Evolutionary conservation across 2,888 invertebrate genomes (phyloP), one percentile per base, ranked within the genome.

Genomic region (Adineta ricciae): DNA sequence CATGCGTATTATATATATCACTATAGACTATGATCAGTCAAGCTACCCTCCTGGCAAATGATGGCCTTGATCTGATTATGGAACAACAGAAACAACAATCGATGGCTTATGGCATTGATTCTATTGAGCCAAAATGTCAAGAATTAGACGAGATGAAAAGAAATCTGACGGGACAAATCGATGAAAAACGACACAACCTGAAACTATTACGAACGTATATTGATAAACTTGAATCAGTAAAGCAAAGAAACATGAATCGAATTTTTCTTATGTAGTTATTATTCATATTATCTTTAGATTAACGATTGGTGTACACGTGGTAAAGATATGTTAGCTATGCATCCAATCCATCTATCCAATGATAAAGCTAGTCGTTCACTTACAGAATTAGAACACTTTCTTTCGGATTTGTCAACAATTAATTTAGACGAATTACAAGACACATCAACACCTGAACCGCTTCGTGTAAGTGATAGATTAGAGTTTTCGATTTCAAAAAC

Each of bases 61-160:
- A 78, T n/a, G 78, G 78, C 78, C 78, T 78, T 78, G 41, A 41
- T n/a, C 32, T 78, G 78, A 78, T 78, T n/a, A 41, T 41, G n/a
- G 41, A 78, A 41, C 78, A 78, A 41, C 78, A 78, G 41, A 78
- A 78, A 78, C 78, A 78, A 78, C 41, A 78, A 41, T 41, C 41
- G 8, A 64, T 14, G 7, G 85, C 83, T 11, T 85, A 85, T 52
- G 83, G 94, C 95, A 94, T 95, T 54, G 97, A 97, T 91, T 95
- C 95, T 88, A 94, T 97, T 73, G 94, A 95, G 89, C 97, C 97
- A 73, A 97, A 97, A 92, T 97, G 97, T 90, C 94, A 94, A 88
- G 97, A 98, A 91, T 91, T 98, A 41, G 41, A 41, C 24, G 41
- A 38, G n/a, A 78, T 78, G 38, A 78, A 78, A 78, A 41, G 24